phyloP scores from a whole-genome alignment of 2,113 vertebrate species.

The Peucedramus taeniatus region DNA sequence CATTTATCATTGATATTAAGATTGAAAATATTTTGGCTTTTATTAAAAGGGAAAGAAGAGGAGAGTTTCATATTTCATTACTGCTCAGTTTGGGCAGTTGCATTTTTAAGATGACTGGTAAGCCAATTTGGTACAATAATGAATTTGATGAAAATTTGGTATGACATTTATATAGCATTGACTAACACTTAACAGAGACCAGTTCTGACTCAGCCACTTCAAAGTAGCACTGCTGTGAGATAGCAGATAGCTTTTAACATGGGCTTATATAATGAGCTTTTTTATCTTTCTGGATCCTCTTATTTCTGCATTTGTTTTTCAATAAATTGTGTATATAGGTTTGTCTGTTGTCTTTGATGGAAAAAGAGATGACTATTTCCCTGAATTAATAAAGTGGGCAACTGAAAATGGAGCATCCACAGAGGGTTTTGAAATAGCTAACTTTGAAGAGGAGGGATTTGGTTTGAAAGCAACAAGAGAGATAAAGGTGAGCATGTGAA shows the following conservation, averaged over 20 bases:
- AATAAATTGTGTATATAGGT: constrained; percentile 71
- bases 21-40: neutral
- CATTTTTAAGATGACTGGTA: neutral
- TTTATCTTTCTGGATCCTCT: neutral
- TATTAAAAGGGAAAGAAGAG: neutral
- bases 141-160: neutral
- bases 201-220: neutral
- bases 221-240: neutral
- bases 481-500: constrained; percentile 85
- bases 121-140: neutral
- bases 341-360: constrained; percentile 90
- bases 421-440: constrained; percentile 85
- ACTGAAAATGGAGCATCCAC: constrained; percentile 86
- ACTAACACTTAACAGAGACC: neutral
- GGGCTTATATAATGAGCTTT: neutral
- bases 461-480: constrained; percentile 90
- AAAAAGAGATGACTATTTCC: constrained; percentile 89
- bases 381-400: constrained; percentile 90
- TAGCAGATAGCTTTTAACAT: neutral
- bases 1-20: neutral
- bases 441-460: constrained; percentile 90
- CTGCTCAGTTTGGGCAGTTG: neutral
- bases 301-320: constrained; percentile 23
- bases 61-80: neutral
- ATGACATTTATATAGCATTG: neutral